Percentiles rank a stretch among this genome's conserved stretches.
Evolutionary conservation across 2,113 vertebrate species (phyloP).

Genomic region (Pseudorasbora parva): DNA sequence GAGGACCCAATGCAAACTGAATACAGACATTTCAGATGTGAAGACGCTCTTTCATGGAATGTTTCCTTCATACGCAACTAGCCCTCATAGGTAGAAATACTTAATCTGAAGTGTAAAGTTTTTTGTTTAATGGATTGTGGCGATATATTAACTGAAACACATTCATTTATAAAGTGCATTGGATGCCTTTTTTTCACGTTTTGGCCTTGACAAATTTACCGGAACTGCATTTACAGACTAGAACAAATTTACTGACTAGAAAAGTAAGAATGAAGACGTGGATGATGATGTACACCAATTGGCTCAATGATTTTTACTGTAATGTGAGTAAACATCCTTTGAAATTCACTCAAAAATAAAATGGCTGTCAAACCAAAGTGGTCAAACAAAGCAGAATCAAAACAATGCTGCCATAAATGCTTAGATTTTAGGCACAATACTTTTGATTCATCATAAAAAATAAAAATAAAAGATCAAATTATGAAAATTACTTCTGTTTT

Average conservation of each 20-base stretch:
- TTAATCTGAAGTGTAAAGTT: background rate
- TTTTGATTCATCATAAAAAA: background rate
- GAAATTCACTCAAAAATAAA: background rate
- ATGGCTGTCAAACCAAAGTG: background rate
- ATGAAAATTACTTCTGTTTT: background rate
- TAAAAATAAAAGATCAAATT: background rate
- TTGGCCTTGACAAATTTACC: background rate
- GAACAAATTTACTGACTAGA: too few species aligned
- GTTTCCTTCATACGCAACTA: constrained; percentile 17
- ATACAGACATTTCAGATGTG: constrained; percentile 39
- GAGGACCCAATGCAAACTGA: constrained; percentile 39
- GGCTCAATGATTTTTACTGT: background rate
- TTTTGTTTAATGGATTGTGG: background rate
- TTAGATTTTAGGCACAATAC: constrained; percentile 4
- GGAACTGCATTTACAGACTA: too few species aligned
- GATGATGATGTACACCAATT: background rate
- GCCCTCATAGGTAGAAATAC: constrained; percentile 18
- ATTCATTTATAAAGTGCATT: constrained; percentile 33
- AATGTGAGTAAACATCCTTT: background rate
- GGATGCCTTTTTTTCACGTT: constrained; percentile 13
- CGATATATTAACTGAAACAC: constrained; percentile 5
- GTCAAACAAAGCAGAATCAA: background rate
- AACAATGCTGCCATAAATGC: background rate
- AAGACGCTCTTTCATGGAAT: constrained; percentile 23
- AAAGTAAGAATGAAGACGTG: background rate